phyloP scores from a whole-genome alignment of 2,888 invertebrate species.

The Eristalis pertinax region DNA sequence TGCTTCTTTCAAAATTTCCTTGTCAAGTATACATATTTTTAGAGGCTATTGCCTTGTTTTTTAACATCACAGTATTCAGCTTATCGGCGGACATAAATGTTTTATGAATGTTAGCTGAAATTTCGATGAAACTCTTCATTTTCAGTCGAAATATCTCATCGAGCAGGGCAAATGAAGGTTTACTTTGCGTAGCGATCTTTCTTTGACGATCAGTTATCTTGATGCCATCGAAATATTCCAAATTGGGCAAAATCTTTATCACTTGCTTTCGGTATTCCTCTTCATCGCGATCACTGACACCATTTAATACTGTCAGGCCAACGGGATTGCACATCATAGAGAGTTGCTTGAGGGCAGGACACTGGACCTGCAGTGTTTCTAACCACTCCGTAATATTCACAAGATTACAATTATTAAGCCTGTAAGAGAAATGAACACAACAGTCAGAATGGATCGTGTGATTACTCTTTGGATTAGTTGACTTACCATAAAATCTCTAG shows the following conservation, averaged over 20 bases:
- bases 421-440: conserved; percentile 73
- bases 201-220: conserved; percentile 46
- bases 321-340: conserved; percentile 91
- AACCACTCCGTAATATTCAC: conserved; percentile 86
- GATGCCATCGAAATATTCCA: conserved; percentile 74
- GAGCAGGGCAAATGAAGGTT: conserved; percentile 32
- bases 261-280: conserved; percentile 72
- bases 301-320: conserved; percentile 87
- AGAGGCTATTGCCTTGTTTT: conserved; percentile 18
- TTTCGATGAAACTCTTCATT: conserved; percentile 44
- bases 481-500: conserved; percentile 87
- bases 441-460: not conserved
- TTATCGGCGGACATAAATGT: conserved; percentile 58
- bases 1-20: not conserved
- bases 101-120: conserved; percentile 54
- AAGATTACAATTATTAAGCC: conserved; percentile 85
- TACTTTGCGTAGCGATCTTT: conserved; percentile 29
- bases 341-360: conserved; percentile 87
- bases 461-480: not conserved
- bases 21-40: conserved; percentile 36
- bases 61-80: conserved; percentile 37
- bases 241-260: conserved; percentile 69
- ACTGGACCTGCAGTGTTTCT: conserved; percentile 85
- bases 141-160: conserved; percentile 60
- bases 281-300: conserved; percentile 81